Percentiles rank a stretch among this genome's conserved stretches.
These are phyloP conservation scores for Brenthis ino DNA, from an alignment of 2,888 invertebrate species.

Conservation along the genomic window DNA sequence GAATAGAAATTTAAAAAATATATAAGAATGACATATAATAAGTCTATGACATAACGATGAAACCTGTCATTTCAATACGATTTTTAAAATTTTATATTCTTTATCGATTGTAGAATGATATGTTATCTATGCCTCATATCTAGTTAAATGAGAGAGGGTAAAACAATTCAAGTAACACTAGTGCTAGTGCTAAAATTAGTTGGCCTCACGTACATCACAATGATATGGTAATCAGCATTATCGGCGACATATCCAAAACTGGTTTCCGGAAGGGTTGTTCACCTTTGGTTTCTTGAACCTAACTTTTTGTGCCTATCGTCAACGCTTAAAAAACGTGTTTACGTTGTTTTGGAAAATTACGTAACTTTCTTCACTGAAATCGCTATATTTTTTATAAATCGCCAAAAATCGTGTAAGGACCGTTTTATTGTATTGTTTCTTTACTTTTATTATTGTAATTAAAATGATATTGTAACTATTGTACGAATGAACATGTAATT, in stretches of 20 bases:
- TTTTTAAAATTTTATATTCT: too few species aligned
- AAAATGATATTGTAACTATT: background rate
- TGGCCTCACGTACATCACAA: constrained; percentile 38
- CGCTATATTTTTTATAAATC: constrained; percentile 8
- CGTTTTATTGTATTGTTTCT: background rate
- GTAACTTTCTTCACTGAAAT: constrained; percentile 16
- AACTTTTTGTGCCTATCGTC: constrained; percentile 38
- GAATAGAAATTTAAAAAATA: too few species aligned
- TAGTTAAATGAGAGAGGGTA: background rate
- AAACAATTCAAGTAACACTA: constrained; percentile 1
- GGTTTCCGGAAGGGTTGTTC: constrained; percentile 47
- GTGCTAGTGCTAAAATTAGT: constrained; percentile 10
- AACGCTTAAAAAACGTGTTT: constrained; percentile 37
- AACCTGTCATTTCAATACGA: too few species aligned
- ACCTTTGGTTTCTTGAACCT: constrained; percentile 45
- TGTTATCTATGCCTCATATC: too few species aligned
- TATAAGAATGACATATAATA: too few species aligned
- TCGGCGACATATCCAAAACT: constrained; percentile 46
- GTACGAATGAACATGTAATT: too few species aligned
- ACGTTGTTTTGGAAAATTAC: constrained; percentile 24
- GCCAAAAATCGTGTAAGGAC: constrained; percentile 4
- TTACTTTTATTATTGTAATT: background rate
- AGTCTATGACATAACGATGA: too few species aligned
- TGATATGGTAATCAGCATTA: constrained; percentile 47
- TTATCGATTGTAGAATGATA: too few species aligned